Evolutionary conservation across 92 coral and sea anemone species (phyloP), one percentile per base, ranked within the genome.

Genomic region (Palythoa grandis): DNA sequence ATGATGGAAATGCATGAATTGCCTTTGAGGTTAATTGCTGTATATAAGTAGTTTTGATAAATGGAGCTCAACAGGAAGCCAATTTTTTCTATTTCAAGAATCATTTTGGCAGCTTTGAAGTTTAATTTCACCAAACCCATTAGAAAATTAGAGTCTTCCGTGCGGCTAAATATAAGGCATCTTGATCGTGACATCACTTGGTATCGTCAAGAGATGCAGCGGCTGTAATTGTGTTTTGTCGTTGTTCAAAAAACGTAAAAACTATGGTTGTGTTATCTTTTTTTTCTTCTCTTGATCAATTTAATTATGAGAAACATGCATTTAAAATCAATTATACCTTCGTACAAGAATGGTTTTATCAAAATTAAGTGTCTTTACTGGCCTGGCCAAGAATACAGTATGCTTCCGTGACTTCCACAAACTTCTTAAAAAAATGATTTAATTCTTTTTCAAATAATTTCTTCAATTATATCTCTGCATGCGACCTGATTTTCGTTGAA

Each of bases 61-160:
- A 37, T 58, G 83, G 43, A 78, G 13, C 29, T 6, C 38, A 78
- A 78, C 69, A 60, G 83, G 72, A 78, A 29, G 52, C 29, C 16
- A 60, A 50, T 60, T 78, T 61, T 67, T 11, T 70, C 72, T 60
- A 60, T 39, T 78, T 60, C 53, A 17, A 60, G 52, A 5, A 39
- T 75, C 78, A 11, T 40, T n/a, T 74, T 19, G n/a, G 37, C 12
- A 48, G 50, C 29, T 78, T 78, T 38, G 54, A 29, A 35, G 9
- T 78, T 58, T 11, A 38, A 60, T 60, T 78, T 60, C 22, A 63
- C 69, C 69, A 23, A 63, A 63, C 1, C 69, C 69, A 63, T 63
- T 63, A 63, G 22, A 5, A n/a, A 17, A 63, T 63, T 63, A 63
- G 25, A 23, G 25, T n/a, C 12, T 5, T 63, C 69, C 69, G 25